A percentile compares a stretch with the other conserved stretches of the same genome.
These are phyloP conservation scores for Gortyna flavago DNA, from an alignment of 2,888 invertebrate genomes.

Conservation along the genomic window DNA sequence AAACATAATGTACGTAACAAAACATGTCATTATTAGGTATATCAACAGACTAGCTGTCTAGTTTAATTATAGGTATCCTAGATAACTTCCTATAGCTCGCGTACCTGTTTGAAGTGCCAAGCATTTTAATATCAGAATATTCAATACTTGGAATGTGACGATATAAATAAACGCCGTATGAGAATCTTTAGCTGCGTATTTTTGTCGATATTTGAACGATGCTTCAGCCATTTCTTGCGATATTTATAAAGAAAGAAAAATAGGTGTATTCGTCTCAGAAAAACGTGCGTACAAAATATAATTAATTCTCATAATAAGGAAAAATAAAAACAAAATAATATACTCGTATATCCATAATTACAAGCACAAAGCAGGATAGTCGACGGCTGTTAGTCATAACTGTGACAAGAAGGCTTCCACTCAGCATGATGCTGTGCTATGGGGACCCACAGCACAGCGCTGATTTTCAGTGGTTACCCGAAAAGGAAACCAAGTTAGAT, in stretches of 20 bases:
- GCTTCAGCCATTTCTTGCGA: background rate
- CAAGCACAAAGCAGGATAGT: no score
- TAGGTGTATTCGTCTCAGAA: no score
- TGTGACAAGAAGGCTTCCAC: no score
- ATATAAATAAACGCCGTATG: slow-evolving; percentile 22
- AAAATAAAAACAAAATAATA: no score
- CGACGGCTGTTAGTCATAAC: no score
- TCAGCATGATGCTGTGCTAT: no score
- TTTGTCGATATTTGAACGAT: slow-evolving; percentile 1
- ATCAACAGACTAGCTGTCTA: background rate
- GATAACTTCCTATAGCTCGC: background rate
- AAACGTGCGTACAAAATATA: no score
- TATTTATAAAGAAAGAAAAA: background rate
- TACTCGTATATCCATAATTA: no score
- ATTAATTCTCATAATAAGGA: no score
- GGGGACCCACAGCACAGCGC: no score
- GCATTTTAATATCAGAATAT: slow-evolving; percentile 32
- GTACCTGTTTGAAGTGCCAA: slow-evolving; percentile 10
- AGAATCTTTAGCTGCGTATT: background rate
- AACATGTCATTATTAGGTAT: background rate
- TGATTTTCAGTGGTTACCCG: no score
- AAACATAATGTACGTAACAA: background rate
- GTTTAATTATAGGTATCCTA: background rate
- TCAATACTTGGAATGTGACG: slow-evolving; percentile 28
- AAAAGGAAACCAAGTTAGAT: no score